phyloP scores from a whole-genome alignment of 2,888 invertebrate species.

The Empis stercorea region DNA sequence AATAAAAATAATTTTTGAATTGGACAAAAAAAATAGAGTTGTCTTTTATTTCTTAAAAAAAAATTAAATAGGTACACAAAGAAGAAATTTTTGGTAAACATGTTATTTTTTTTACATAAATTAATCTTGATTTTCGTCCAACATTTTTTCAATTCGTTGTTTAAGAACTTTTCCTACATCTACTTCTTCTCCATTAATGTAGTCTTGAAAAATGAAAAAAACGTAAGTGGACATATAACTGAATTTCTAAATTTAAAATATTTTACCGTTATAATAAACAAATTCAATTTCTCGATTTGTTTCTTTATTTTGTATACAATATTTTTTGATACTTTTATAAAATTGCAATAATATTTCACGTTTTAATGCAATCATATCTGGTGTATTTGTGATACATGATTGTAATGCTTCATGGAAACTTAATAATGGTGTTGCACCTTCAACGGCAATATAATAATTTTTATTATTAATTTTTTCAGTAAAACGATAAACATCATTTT shows the following conservation, averaged over 20 bases:
- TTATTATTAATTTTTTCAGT: constrained; percentile 16
- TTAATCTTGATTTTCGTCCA: no score
- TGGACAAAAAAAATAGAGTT: no score
- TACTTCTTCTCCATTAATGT: no score
- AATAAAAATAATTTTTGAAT: no score
- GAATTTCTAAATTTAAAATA: no score
- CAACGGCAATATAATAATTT: constrained; percentile 25
- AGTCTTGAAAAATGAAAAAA: background rate
- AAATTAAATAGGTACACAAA: no score
- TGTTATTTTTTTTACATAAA: no score
- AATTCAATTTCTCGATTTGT: constrained; percentile 23
- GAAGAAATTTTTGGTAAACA: no score
- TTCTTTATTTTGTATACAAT: constrained; percentile 22
- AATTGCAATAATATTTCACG: constrained; percentile 28
- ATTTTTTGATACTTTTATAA: constrained; percentile 19
- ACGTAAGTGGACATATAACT: no score
- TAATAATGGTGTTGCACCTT: constrained; percentile 31
- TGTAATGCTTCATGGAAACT: constrained; percentile 25
- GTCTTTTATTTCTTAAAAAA: no score
- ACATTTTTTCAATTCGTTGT: background rate
- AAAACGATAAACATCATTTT: constrained; percentile 26
- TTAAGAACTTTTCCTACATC: background rate
- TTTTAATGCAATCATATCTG: constrained; percentile 25
- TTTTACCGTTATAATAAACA: constrained; percentile 24
- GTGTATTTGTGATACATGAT: constrained; percentile 19